Base-by-base conservation (phyloP, 2,113 vertebrate genomes). In the Pao palembangensis region DNA sequence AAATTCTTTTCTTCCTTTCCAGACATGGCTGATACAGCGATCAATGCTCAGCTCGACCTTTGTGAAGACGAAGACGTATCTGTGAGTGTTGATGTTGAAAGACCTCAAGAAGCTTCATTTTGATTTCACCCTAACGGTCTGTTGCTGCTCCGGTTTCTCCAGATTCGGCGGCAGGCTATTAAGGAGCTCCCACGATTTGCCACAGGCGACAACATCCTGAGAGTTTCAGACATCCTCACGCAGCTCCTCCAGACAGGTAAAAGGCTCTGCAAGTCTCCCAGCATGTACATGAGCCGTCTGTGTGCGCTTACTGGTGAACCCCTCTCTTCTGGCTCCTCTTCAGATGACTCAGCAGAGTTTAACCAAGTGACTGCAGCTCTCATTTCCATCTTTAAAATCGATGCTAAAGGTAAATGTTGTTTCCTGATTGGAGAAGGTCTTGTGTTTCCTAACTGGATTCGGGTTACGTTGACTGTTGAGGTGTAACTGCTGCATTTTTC, bases 1-100 rank as follows among this genome's bases (percentile, higher is more conserved):
- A 99, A 99, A 12, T 99, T 99, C 87, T 99, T 99, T 85, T 95
- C 93, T 81, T 94, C 94, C 92, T 99, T 99, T 73, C 96, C 97
- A 8, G 96, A 98, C 58, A 80, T 99, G 56, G 93, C 97, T 2
- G 96, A 99, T 73, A 93, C 93, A 0, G 97, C 97, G 55, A 98
- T 99, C 71, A 98, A 99, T 61, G 95, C 97, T 42, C 97, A 99
- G 81, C 87, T 99, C 61, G 97, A 99, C 79, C 93, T 99, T 43
- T 99, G 98, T 17, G 98, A 99, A 75, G 98, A 99, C 75, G 98
- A 99, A 87, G 98, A 99, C 52, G 95, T 99, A 18, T 99, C 98
- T 13, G 97, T 99, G 90, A 92, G 95, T 85, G 75, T 55, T 5
- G 20, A 8, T 51, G 3, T 51, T 23, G 19, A 13, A 6, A 6